Base-by-base conservation (phyloP, 2,888 invertebrate species). In the Mylabris sibirica region DNA sequence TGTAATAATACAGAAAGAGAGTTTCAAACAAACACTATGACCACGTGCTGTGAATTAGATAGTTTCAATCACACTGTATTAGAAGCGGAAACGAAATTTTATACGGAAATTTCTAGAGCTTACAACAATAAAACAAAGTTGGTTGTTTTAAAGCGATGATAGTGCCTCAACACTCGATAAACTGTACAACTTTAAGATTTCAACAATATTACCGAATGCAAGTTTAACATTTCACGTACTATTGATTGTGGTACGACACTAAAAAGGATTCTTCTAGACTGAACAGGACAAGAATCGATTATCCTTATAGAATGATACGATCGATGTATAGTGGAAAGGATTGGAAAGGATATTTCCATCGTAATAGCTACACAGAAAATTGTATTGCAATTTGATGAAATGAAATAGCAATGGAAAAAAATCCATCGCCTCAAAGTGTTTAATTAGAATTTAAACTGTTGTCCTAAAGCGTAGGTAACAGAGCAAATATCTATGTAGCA, bases 1-100 rank as follows among this genome's bases (percentile, higher is more conserved):
- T 26, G 22, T 24, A 53, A 57, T 57, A 57, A 26, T 24, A 26
- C 49, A 26, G 24, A 24, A 26, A 24, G 12, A 14, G 26, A 1
- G 24, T 57, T 24, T 24, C 14, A 5, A 6, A 57, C 24, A 24
- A 1, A 30, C 30, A 30, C 14, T 3, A 57, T 57, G 26, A 26
- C 57, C 26, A 57, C 57, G 14, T 24, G 26, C 57, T 26, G 57
- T 4, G 57, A 57, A 57, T 12, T 57, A 57, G 24, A 24, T 57
- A 57, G 57, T 57, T 57, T 57, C 57, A 57, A 57, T 57, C 57
- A 57, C 57, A 57, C 14, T 57, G 1, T 57, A 57, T 57, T 2
- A 24, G 57, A 57, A 57, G 57, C 57, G 57, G 57, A 24, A 57
- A 57, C n/a, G 1, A 26, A 26, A 14, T 24, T 24, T 57, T 6